Evolutionary conservation across 2,888 invertebrate species (phyloP).

Genomic region (Standfussiana lucernea): DNA sequence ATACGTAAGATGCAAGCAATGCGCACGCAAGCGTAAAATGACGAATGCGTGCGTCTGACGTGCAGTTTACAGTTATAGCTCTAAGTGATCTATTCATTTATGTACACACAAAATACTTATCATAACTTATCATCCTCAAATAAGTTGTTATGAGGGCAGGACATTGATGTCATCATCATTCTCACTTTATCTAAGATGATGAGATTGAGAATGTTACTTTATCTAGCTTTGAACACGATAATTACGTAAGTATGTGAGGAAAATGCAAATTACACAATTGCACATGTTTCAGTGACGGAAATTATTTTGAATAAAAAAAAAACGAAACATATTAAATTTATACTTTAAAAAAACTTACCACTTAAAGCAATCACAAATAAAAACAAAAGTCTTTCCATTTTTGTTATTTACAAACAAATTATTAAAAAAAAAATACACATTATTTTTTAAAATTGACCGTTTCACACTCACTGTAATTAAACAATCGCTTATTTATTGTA

Average conservation of each 20-base stretch:
- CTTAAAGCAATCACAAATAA: not conserved
- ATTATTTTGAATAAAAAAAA: not conserved
- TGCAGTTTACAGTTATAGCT: not conserved
- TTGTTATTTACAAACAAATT: not conserved
- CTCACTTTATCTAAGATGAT: too few relatives aligned
- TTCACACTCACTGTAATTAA: not conserved
- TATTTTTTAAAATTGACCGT: not conserved
- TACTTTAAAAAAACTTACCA: not conserved
- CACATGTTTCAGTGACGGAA: not conserved
- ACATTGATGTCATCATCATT: too few relatives aligned
- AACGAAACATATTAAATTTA: not conserved
- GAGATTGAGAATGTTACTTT: not conserved
- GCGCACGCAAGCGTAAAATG: not conserved
- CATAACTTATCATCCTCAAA: not conserved
- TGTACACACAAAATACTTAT: too few relatives aligned
- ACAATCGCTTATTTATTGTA: not conserved
- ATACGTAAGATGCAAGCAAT: not conserved
- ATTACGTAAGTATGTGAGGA: not conserved
- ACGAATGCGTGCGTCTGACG: not conserved
- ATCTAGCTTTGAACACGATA: not conserved
- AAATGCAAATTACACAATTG: not conserved
- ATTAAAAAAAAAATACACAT: not conserved
- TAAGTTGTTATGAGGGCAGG: not conserved
- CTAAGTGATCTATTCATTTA: too few relatives aligned
- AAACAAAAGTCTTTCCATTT: not conserved